These are phyloP conservation scores for Drosophila prostipennis DNA, from an alignment of 2,888 invertebrate species.

Conservation along the genomic window DNA sequence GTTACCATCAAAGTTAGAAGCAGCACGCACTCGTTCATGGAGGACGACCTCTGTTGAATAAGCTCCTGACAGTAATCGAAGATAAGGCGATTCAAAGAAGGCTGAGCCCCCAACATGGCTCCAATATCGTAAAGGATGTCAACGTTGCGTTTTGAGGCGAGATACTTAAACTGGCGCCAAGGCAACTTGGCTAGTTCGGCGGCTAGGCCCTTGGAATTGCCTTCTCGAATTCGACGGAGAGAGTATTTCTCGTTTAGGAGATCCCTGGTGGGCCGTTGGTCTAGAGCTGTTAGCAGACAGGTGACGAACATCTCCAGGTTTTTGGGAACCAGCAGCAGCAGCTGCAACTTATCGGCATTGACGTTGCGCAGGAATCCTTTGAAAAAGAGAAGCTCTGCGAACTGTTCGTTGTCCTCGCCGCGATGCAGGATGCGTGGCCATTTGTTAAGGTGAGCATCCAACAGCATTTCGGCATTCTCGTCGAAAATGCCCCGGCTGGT, in stretches of 20 bases:
- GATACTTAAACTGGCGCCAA: slow-evolving; percentile 88
- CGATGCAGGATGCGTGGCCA: slow-evolving; percentile 88
- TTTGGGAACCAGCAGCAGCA: slow-evolving; percentile 85
- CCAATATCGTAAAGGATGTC: slow-evolving; percentile 86
- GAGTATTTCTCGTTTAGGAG: slow-evolving; percentile 86
- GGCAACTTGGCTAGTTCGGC: slow-evolving; percentile 83
- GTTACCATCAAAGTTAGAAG: slow-evolving; percentile 73
- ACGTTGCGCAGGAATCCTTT: slow-evolving; percentile 88
- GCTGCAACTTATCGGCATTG: slow-evolving; percentile 86
- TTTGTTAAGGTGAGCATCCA: slow-evolving; percentile 86
- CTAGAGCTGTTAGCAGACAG: slow-evolving; percentile 86
- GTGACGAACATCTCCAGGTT: slow-evolving; percentile 86
- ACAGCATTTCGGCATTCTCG: slow-evolving; percentile 86
- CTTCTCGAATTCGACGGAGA: slow-evolving; percentile 52
- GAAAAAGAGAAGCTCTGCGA: slow-evolving; percentile 87
- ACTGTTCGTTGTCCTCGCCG: slow-evolving; percentile 88
- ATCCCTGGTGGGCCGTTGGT: slow-evolving; percentile 85
- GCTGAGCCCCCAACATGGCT: slow-evolving; percentile 85
- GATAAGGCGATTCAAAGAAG: slow-evolving; percentile 85
- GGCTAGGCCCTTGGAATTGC: slow-evolving; percentile 72
- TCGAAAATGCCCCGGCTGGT: slow-evolving; percentile 71
- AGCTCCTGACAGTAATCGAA: slow-evolving; percentile 87
- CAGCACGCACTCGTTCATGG: slow-evolving; percentile 86
- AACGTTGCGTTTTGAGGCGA: slow-evolving; percentile 85
- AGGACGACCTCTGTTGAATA: slow-evolving; percentile 85